phyloP scores from a whole-genome alignment of 2,113 vertebrate species.

The Raja brachyura region DNA sequence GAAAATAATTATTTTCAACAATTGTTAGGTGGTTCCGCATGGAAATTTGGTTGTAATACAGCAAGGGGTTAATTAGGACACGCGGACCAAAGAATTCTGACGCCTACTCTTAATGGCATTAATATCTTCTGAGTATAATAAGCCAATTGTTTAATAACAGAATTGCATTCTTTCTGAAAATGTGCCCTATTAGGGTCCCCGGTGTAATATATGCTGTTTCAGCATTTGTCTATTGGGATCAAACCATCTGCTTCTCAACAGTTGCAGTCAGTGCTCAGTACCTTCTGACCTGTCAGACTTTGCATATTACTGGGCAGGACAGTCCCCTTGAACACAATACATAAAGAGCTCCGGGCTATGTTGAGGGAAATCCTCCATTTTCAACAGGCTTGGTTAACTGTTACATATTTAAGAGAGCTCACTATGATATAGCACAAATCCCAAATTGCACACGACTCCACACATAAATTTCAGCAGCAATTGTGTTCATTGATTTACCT shows the following conservation, averaged over 20 bases:
- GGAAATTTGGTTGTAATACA: constrained; percentile 8
- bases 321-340: background rate
- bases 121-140: constrained; percentile 1
- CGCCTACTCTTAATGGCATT: constrained; percentile 16
- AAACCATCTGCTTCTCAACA: constrained; percentile 38
- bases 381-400: constrained; percentile 15
- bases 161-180: constrained; percentile 31
- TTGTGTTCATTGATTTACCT: background rate
- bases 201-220: constrained; percentile 33
- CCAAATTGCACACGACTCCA: background rate
- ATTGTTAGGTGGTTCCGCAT: background rate
- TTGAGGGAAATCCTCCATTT: constrained; percentile 23
- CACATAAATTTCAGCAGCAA: background rate
- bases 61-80: constrained; percentile 1
- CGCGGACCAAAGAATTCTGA: constrained; percentile 3
- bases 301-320: constrained; percentile 16
- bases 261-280: constrained; percentile 19
- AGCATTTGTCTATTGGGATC: constrained; percentile 28
- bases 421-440: background rate
- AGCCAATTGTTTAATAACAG: constrained; percentile 33
- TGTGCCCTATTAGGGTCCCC: constrained; percentile 19
- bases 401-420: constrained; percentile 8
- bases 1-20: constrained; percentile 12
- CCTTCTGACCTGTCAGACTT: constrained; percentile 5
- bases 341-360: background rate